These are phyloP conservation scores for Drosophila sp. DNA, from an alignment of 1,140 invertebrate species.

Conservation along the genomic window DNA sequence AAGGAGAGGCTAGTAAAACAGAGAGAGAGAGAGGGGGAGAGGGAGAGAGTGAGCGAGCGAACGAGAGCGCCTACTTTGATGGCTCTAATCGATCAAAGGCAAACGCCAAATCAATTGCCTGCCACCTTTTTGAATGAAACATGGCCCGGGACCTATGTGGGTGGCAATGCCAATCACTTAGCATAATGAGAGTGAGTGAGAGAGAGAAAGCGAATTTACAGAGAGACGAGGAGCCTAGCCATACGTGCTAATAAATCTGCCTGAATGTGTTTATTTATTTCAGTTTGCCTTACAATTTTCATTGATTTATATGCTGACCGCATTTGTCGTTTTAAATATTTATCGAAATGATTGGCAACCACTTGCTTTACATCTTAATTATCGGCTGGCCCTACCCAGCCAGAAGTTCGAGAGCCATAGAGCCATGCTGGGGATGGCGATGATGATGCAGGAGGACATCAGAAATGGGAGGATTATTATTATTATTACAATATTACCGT, in stretches of 20 bases:
- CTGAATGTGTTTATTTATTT: constrained; percentile 61
- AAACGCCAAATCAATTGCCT: constrained; percentile 76
- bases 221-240: constrained; percentile 12
- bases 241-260: constrained; percentile 68
- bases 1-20: neutral
- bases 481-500: constrained; percentile 53
- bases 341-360: constrained; percentile 59
- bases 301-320: constrained; percentile 60
- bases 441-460: constrained; percentile 1
- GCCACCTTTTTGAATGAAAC: constrained; percentile 50
- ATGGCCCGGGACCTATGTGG: constrained; percentile 33
- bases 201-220: neutral
- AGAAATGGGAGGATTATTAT: constrained; percentile 13
- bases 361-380: constrained; percentile 61
- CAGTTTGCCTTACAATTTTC: constrained; percentile 38
- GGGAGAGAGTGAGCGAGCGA: neutral
- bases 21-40: neutral
- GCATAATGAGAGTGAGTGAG: constrained; percentile 53
- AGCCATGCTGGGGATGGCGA: constrained; percentile 17
- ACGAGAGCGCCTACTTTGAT: constrained; percentile 59
- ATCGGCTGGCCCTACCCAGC: constrained; percentile 23
- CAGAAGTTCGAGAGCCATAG: constrained; percentile 31
- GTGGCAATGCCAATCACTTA: constrained; percentile 52
- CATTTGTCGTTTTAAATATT: constrained; percentile 62
- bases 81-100: constrained; percentile 70